Conservation (phyloP, 2,888 invertebrate species). For the Hermaeophaga mercurialis region DNA sequence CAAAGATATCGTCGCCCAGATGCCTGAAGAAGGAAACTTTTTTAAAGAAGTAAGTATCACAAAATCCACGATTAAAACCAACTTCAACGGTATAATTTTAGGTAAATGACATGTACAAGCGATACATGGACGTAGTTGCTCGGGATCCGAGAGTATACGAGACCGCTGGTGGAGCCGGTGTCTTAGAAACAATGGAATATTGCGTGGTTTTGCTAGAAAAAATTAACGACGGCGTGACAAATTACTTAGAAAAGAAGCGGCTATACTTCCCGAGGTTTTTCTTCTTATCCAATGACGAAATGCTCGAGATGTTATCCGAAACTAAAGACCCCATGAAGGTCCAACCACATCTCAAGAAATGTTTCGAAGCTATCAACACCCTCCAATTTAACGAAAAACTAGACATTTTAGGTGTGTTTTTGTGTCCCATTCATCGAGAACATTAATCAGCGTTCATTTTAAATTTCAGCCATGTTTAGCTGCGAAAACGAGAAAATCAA, state of each 20-base stretch:
- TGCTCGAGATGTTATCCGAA: slow-evolving; percentile 88
- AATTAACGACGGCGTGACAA: slow-evolving; percentile 82
- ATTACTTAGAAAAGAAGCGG: slow-evolving; percentile 83
- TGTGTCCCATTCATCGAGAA: not conserved
- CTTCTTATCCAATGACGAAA: slow-evolving; percentile 89
- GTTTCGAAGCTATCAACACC: slow-evolving; percentile 83
- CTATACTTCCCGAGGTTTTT: slow-evolving; percentile 85
- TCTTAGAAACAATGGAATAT: slow-evolving; percentile 72
- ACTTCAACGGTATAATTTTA: slow-evolving; percentile 18
- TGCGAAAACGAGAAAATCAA: slow-evolving; percentile 75
- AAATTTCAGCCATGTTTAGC: slow-evolving; percentile 69
- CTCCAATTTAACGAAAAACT: slow-evolving; percentile 73
- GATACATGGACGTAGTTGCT: slow-evolving; percentile 67
- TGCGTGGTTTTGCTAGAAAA: slow-evolving; percentile 74
- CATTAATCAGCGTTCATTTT: not conserved
- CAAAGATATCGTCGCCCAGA: slow-evolving; percentile 82
- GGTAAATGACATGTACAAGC: slow-evolving; percentile 69
- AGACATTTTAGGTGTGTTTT: slow-evolving; percentile 68
- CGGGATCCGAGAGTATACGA: slow-evolving; percentile 70
- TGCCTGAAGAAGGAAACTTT: slow-evolving; percentile 82
- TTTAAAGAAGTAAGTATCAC: slow-evolving; percentile 69
- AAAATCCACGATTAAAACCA: too few species aligned
- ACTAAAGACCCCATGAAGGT: slow-evolving; percentile 84
- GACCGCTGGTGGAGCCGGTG: slow-evolving; percentile 68
- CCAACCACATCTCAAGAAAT: slow-evolving; percentile 85